A percentile compares a stretch with the other conserved stretches of the same genome.
Evolutionary conservation across 2,113 vertebrate genomes (phyloP).

Genomic region (Ovis aries): DNA sequence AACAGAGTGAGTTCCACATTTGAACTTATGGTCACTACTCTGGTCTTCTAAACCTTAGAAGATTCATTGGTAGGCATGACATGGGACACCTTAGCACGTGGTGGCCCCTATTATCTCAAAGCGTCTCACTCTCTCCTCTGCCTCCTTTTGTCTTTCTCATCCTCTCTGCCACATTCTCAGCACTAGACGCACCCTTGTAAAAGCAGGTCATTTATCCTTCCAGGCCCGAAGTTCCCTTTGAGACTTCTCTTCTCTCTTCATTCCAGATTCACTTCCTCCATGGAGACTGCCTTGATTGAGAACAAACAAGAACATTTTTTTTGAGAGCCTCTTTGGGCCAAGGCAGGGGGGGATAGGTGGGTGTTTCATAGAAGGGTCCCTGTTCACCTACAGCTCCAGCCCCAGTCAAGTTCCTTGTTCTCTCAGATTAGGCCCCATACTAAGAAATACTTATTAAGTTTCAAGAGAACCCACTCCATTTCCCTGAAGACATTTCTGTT

Average conservation of each 20-base stretch:
- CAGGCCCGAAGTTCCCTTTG: background rate
- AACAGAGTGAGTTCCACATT: background rate
- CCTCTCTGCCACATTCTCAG: background rate
- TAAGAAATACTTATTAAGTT: slow-evolving; percentile 2
- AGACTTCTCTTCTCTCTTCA: background rate
- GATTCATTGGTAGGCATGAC: background rate
- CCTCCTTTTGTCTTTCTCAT: background rate
- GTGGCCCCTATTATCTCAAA: background rate
- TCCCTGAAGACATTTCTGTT: background rate
- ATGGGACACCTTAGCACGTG: background rate
- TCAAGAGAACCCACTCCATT: background rate
- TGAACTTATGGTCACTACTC: background rate
- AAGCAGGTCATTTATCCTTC: background rate
- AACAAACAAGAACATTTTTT: background rate
- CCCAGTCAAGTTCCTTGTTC: background rate
- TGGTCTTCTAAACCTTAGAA: background rate
- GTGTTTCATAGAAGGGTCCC: background rate
- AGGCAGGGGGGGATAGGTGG: background rate
- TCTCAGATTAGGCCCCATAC: background rate
- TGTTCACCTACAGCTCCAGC: background rate
- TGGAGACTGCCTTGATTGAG: background rate
- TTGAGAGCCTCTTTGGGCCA: background rate
- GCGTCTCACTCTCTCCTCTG: background rate
- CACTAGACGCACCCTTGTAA: background rate
- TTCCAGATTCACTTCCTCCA: background rate